Conservation (phyloP, 2,888 invertebrate species). For the Drosophila birchii region DNA sequence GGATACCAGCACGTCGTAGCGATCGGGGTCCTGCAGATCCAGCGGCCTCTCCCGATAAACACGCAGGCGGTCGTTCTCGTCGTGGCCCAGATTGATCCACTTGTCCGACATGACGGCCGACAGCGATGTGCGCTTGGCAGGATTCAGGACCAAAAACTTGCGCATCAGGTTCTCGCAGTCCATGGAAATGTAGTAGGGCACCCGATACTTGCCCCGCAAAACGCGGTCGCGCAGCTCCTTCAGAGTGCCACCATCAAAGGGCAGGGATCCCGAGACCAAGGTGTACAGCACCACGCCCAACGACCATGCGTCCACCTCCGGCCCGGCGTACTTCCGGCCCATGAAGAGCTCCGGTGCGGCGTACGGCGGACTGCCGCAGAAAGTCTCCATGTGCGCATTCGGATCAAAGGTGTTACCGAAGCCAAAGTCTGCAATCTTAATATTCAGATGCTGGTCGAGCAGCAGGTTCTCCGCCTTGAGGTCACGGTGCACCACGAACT, state of each 20-base stretch:
- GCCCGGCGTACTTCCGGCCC: constrained; percentile 99
- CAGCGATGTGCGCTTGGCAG: constrained; percentile 96
- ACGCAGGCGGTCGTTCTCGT: constrained; percentile 94
- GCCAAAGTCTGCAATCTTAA: constrained; percentile 99
- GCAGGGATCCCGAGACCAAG: constrained; percentile 98
- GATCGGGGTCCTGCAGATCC: constrained; percentile 58
- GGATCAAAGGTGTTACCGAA: constrained; percentile 99
- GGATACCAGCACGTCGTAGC: constrained; percentile 89
- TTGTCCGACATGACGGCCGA: constrained; percentile 96
- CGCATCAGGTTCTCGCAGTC: constrained; percentile 99
- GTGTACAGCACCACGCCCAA: constrained; percentile 99
- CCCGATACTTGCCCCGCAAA: constrained; percentile 98
- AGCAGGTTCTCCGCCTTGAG: constrained; percentile 99
- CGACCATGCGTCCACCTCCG: constrained; percentile 99
- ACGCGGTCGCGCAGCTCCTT: constrained; percentile 98
- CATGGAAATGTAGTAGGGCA: constrained; percentile 99
- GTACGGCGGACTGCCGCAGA: constrained; percentile 99
- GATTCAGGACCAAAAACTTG: constrained; percentile 99
- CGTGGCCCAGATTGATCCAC: constrained; percentile 99
- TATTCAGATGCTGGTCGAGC: constrained; percentile 99
- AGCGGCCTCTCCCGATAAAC: constrained; percentile 63
- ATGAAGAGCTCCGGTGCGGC: constrained; percentile 99
- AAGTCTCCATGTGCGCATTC: constrained; percentile 99
- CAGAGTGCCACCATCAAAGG: constrained; percentile 99
- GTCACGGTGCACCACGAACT: constrained; percentile 86